Evolutionary conservation across 2,113 vertebrate species (phyloP), one percentile per base, ranked within the genome.

Genomic region (Urocynchramus pylzowi): DNA sequence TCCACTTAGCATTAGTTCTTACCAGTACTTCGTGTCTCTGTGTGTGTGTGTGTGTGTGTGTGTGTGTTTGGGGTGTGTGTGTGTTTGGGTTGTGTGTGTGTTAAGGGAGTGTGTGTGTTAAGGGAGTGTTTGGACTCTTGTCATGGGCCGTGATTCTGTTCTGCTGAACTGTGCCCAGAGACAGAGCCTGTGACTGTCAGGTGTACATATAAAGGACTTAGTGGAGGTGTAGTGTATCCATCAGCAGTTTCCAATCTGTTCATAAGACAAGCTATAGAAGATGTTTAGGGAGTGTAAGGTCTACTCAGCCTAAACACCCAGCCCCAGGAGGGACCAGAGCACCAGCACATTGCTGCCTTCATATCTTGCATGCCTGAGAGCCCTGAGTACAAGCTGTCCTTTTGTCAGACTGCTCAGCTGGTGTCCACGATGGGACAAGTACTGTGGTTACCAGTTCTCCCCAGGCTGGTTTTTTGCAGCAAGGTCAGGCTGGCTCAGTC

Each of bases 371-470:
- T 39, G 7, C 13, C 35, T 50, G 44, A 45, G 13, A 21, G 37
- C 17, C 39, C n/a, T 30, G 22, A 41, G 24, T 22, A 45, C 20
- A 52, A 33, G 16, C 7, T 71, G 76, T 35, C 31, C 28, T 45
- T 21, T 1, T 5, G 1, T 26, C 3, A 3, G 26, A 22, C 39
- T 30, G 26, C 80, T 73, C 70, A 28, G 33, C 30, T 47, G 47
- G 14, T 82, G 33, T 26, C 22, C 39, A 2, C 0, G 0, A 49
- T 20, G 27, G 49, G 53, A 15, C 45, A 42, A 0, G 0, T 28
- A 18, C 42, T 69, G 13, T 23, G 15, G 9, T 41, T 61, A 20
- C 15, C 11, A 7, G 1, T 45, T 53, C 11, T 90, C 53, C 35
- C 19, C 56, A 80, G 16, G 47, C 17, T 50, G 31, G 0, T 0